phyloP scores from a whole-genome alignment of 2,888 invertebrate species.

The Nebria brevicollis region DNA sequence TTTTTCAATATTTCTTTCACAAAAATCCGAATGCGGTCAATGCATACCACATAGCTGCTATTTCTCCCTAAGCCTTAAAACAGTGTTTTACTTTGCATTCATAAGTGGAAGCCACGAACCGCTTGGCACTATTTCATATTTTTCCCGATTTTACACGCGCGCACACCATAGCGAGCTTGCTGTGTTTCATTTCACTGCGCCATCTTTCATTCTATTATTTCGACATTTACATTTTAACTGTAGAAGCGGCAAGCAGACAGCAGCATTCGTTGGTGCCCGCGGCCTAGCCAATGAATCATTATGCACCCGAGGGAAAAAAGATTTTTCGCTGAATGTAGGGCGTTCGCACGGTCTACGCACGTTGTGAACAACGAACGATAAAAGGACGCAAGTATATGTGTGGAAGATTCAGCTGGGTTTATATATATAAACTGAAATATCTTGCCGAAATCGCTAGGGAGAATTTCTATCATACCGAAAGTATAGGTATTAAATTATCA shows the following conservation, averaged over 20 bases:
- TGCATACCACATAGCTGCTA: neutral
- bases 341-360: constrained; percentile 10
- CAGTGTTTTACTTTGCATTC: constrained; percentile 61
- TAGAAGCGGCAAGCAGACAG: constrained; percentile 17
- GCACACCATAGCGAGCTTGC: neutral
- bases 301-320: constrained; percentile 37
- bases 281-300: constrained; percentile 47
- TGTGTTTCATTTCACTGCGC: constrained; percentile 59
- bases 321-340: constrained; percentile 31
- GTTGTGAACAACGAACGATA: neutral
- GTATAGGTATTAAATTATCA: neutral
- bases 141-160: constrained; percentile 11
- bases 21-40: neutral
- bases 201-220: constrained; percentile 63
- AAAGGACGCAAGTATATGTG: constrained; percentile 16
- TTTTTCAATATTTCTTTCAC: neutral
- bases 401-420: neutral
- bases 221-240: constrained; percentile 60
- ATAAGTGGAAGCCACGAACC: constrained; percentile 55
- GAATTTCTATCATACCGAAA: neutral
- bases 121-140: constrained; percentile 60
- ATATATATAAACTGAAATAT: neutral
- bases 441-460: neutral
- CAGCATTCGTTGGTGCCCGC: constrained; percentile 47
- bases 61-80: neutral